A percentile compares a stretch with the other conserved stretches of the same genome.
Evolutionary conservation across 2,797 vertebrate genomes (phyloP).

Genomic region (Catharus ustulatus): DNA sequence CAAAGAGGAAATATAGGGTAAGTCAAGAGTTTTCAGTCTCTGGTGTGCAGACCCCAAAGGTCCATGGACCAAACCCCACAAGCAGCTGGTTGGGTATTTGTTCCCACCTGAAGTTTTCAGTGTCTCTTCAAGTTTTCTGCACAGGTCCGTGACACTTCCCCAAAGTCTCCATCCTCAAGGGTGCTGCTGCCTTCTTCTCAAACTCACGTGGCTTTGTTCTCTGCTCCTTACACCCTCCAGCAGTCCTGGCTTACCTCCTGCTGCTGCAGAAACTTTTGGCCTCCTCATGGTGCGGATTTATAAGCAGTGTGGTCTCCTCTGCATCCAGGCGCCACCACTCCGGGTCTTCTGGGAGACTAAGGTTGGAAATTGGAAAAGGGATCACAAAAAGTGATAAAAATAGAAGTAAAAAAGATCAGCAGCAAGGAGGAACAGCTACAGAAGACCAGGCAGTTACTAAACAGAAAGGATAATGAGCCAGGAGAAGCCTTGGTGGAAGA

Average conservation of each 20-base stretch:
- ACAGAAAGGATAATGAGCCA: not conserved
- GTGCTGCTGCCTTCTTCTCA: slow-evolving; percentile 2
- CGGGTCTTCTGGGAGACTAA: slow-evolving; percentile 67
- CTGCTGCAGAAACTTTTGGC: slow-evolving; percentile 65
- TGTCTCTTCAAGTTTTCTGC: slow-evolving; percentile 14
- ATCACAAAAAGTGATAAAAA: slow-evolving; percentile 62
- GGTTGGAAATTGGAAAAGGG: slow-evolving; percentile 72
- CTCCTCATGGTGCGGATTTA: slow-evolving; percentile 59
- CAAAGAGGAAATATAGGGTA: not conserved
- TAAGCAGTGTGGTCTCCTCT: slow-evolving; percentile 62
- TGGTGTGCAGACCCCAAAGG: not conserved
- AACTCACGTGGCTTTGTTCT: not conserved
- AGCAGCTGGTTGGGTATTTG: not conserved
- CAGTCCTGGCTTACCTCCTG: slow-evolving; percentile 65
- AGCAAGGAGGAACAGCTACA: slow-evolving; percentile 46
- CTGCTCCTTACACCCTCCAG: slow-evolving; percentile 37
- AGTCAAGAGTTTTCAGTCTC: slow-evolving; percentile 26
- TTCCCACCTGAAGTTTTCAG: slow-evolving; percentile 20
- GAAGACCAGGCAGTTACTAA: not conserved
- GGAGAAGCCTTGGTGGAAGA: not conserved
- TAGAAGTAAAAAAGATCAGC: slow-evolving; percentile 46
- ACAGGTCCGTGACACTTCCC: not conserved
- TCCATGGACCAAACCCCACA: not conserved
- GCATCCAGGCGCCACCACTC: slow-evolving; percentile 55
- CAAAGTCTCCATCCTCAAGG: slow-evolving; percentile 31